phyloP scores from a whole-genome alignment of 2,888 invertebrate genomes.

The Dermolepida albohirtum region DNA sequence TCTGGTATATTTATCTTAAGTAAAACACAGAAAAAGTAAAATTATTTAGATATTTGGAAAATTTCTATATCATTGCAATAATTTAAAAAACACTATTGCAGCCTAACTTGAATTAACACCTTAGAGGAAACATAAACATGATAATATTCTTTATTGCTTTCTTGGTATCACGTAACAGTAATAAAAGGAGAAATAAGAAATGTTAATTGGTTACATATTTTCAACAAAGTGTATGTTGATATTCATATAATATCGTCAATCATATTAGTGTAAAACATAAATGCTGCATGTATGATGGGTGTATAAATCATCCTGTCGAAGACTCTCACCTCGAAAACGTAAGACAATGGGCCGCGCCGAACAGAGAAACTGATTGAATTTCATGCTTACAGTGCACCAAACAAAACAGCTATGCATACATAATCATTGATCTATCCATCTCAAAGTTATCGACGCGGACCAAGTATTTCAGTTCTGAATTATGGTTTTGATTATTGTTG shows the following conservation, averaged over 20 bases:
- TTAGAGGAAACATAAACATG: too few relatives aligned
- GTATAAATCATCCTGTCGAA: conserved; percentile 38
- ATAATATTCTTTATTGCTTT: too few relatives aligned
- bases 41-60: too few relatives aligned
- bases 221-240: conserved; percentile 7
- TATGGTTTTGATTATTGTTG: conserved; percentile 38
- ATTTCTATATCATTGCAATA: too few relatives aligned
- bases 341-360: conserved; percentile 36
- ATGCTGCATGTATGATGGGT: conserved; percentile 37
- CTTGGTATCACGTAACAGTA: neutral
- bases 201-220: conserved; percentile 25
- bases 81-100: too few relatives aligned
- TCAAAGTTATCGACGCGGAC: conserved; percentile 31
- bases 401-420: conserved; percentile 18
- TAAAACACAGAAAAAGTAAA: too few relatives aligned
- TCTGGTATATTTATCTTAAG: too few relatives aligned
- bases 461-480: conserved; percentile 36
- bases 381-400: conserved; percentile 30
- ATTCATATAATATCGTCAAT: conserved; percentile 30
- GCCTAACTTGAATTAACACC: too few relatives aligned
- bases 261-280: conserved; percentile 29
- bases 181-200: conserved; percentile 1
- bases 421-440: conserved; percentile 23
- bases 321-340: conserved; percentile 25
- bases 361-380: conserved; percentile 33